phyloP scores from a whole-genome alignment of 2,888 invertebrate genomes.

The Clistopyga incitator region DNA sequence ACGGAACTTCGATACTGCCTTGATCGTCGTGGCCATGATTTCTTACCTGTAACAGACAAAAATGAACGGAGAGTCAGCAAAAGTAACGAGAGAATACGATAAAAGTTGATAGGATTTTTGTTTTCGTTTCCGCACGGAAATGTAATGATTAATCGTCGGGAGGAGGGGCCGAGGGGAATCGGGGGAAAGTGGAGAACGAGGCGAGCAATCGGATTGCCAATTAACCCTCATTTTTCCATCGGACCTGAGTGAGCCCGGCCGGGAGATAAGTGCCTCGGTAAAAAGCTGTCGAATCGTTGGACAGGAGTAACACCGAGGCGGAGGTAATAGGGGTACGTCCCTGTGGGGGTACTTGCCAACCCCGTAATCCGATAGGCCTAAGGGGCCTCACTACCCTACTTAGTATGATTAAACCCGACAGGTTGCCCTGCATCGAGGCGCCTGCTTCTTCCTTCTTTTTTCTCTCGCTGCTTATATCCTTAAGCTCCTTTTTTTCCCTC shows the following conservation, averaged over 20 bases:
- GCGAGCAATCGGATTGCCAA: slow-evolving; percentile 53
- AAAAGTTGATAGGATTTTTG: slow-evolving; percentile 3
- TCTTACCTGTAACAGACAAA: slow-evolving; percentile 79
- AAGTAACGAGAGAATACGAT: neutral
- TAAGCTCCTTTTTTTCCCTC: slow-evolving; percentile 5
- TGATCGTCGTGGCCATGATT: slow-evolving; percentile 25
- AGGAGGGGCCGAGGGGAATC: slow-evolving; percentile 9
- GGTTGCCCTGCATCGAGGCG: slow-evolving; percentile 57
- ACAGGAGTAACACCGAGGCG: slow-evolving; percentile 38
- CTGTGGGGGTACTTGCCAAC: slow-evolving; percentile 60
- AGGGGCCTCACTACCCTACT: slow-evolving; percentile 74
- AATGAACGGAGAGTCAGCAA: slow-evolving; percentile 50
- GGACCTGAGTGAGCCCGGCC: slow-evolving; percentile 29
- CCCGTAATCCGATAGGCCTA: slow-evolving; percentile 77
- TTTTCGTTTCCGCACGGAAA: slow-evolving; percentile 32
- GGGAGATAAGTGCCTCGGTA: slow-evolving; percentile 47
- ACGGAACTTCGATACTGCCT: slow-evolving; percentile 37
- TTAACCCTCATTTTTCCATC: slow-evolving; percentile 59
- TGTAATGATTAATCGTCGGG: slow-evolving; percentile 39
- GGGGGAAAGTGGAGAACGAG: slow-evolving; percentile 14
- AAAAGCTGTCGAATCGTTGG: slow-evolving; percentile 69
- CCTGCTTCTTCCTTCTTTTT: slow-evolving; percentile 36
- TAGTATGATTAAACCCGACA: slow-evolving; percentile 80
- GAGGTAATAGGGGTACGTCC: slow-evolving; percentile 59
- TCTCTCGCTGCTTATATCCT: slow-evolving; percentile 33